Evolutionary conservation across 2,113 vertebrate species (phyloP), one percentile per base, ranked within the genome.

Genomic region (Ceyx melanurus): DNA sequence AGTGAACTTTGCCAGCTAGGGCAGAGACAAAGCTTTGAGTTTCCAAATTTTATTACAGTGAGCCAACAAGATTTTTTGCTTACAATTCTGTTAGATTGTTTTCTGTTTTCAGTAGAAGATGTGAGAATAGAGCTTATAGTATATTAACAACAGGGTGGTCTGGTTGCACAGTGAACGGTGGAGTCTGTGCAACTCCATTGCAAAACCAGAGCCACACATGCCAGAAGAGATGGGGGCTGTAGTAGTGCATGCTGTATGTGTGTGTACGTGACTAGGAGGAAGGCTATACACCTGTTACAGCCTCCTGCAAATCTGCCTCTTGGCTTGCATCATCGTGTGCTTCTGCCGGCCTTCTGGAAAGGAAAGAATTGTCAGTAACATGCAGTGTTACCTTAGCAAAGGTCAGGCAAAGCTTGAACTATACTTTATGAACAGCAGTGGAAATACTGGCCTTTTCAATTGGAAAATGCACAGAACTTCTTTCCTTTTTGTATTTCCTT

Each of bases 231-330:
- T 9, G 26, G 48, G 23, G 54, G 45, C 50, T 17, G 14, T 3
- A 19, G 23, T 4, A 23, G 3, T 46, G 46, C 9, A 1, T 14
- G 33, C 10, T 18, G 6, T 37, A 3, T 11, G 15, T 21, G 8
- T 5, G 4, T n/a, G 37, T 2, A 35, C 43, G 71, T 20, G 57
- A 26, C 22, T 0, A 0, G 6, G 18, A 16, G 9, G 14, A 19
- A 51, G 7, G 3, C 26, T 11, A 2, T 1, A 21, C 48, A 7
- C 2, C 1, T 14, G 6, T 11, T 33, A 2, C 15, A 4, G 3
- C 37, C 26, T 48, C 45, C n/a, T 31, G 17, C 72, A 20, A 3
- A 26, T 40, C 35, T 40, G 17, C 26, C 11, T 40, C 67, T 42
- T 28, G 29, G 11, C 51, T 43, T 20, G 11, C 2, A 2, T 48